Conservation (phyloP, 2,888 invertebrate genomes). For the Blastobasis lacticolella region DNA sequence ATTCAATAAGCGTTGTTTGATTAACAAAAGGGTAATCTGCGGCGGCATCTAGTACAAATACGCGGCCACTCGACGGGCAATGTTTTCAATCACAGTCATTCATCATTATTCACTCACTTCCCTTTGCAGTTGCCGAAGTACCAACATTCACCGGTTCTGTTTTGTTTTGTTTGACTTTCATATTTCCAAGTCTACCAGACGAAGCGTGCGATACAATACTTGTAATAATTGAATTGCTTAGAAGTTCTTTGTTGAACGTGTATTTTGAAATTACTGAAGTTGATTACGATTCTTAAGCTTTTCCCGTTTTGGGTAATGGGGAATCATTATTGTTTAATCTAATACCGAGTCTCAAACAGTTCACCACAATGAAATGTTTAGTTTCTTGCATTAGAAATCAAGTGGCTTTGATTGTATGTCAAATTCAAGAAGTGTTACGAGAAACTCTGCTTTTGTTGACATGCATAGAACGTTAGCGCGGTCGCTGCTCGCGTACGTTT, state of each 20-base stretch:
- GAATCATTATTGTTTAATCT: background rate
- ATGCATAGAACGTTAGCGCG: background rate
- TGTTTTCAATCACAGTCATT: constrained; percentile 70
- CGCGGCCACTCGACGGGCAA: constrained; percentile 54
- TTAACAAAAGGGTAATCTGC: constrained; percentile 70
- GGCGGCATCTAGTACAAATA: constrained; percentile 72
- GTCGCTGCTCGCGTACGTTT: constrained; percentile 28
- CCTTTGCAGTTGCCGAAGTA: constrained; percentile 66
- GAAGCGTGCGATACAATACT: constrained; percentile 52
- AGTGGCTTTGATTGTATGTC: too few species aligned
- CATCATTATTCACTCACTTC: constrained; percentile 71
- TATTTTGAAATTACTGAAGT: constrained; percentile 36
- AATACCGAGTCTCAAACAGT: background rate
- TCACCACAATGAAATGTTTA: background rate
- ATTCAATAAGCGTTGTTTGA: constrained; percentile 69
- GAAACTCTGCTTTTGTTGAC: too few species aligned
- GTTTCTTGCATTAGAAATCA: too few species aligned
- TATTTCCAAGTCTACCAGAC: constrained; percentile 52
- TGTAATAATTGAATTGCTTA: constrained; percentile 52
- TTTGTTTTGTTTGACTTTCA: constrained; percentile 71
- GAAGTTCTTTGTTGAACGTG: constrained; percentile 31
- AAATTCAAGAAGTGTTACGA: too few species aligned
- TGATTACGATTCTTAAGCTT: constrained; percentile 17
- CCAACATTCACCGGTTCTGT: constrained; percentile 50
- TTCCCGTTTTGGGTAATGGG: too few species aligned